Conservation (phyloP, 2,888 invertebrate genomes). For the Scelioninae gen. 1 region DNA sequence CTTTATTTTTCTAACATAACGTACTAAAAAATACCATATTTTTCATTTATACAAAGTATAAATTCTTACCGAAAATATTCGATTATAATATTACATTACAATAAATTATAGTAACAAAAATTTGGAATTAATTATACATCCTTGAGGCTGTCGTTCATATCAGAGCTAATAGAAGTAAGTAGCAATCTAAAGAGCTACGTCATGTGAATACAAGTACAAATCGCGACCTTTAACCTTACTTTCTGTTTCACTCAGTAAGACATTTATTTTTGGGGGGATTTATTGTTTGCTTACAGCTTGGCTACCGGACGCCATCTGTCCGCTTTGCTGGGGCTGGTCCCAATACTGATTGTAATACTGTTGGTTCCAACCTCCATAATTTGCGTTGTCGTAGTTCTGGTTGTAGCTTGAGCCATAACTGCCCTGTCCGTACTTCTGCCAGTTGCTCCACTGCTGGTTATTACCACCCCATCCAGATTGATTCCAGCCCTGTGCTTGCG, state of each 20-base stretch:
- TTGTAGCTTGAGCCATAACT: constrained; percentile 75
- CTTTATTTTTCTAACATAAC: no score
- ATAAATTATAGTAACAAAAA: no score
- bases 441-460: constrained; percentile 75
- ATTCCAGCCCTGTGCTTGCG: constrained; percentile 70
- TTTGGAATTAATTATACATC: no score
- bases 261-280: constrained; percentile 76
- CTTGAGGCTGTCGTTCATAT: no score
- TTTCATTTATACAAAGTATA: no score
- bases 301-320: constrained; percentile 78
- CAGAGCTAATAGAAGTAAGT: neutral
- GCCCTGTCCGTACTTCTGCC: constrained; percentile 80
- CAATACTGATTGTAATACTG: constrained; percentile 84
- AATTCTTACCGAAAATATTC: no score
- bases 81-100: no score
- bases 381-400: constrained; percentile 81
- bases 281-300: constrained; percentile 82
- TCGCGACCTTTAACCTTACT: constrained; percentile 76
- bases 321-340: constrained; percentile 79
- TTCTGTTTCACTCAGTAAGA: constrained; percentile 77
- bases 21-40: no score
- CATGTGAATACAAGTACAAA: constrained; percentile 50
- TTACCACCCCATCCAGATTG: constrained; percentile 71
- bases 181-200: neutral
- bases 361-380: constrained; percentile 81